phyloP scores from a whole-genome alignment of 2,888 invertebrate species.

The Pharmacophagus antenor region DNA sequence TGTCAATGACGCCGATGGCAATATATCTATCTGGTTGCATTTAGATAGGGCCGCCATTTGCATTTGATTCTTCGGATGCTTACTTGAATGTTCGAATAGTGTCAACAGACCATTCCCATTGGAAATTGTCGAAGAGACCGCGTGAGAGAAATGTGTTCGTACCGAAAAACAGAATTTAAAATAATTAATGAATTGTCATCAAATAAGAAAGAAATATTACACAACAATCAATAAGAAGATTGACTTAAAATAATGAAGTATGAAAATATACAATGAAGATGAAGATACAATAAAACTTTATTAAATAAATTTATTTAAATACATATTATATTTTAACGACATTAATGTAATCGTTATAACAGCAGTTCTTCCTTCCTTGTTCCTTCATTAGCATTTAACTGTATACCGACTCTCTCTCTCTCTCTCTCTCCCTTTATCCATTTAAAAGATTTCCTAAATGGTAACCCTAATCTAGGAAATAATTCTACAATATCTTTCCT shows the following conservation, averaged over 20 bases:
- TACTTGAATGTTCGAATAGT: slow-evolving; percentile 14
- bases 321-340: background rate
- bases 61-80: slow-evolving; percentile 17
- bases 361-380: background rate
- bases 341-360: background rate
- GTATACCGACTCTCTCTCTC: background rate
- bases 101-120: background rate
- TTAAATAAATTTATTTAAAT: no score
- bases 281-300: no score
- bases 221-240: no score
- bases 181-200: no score
- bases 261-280: no score
- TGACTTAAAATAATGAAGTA: no score
- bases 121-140: background rate
- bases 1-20: slow-evolving; percentile 43
- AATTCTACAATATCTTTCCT: slow-evolving; percentile 78
- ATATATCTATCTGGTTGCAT: slow-evolving; percentile 53
- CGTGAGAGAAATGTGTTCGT: no score
- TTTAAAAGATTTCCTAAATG: slow-evolving; percentile 36
- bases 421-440: no score
- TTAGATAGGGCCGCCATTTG: slow-evolving; percentile 32
- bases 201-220: no score
- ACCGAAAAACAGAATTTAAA: no score
- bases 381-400: background rate
- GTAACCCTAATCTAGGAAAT: slow-evolving; percentile 69